phyloP scores from a whole-genome alignment of 2,888 invertebrate species.

The Micoletzkya japonica region DNA sequence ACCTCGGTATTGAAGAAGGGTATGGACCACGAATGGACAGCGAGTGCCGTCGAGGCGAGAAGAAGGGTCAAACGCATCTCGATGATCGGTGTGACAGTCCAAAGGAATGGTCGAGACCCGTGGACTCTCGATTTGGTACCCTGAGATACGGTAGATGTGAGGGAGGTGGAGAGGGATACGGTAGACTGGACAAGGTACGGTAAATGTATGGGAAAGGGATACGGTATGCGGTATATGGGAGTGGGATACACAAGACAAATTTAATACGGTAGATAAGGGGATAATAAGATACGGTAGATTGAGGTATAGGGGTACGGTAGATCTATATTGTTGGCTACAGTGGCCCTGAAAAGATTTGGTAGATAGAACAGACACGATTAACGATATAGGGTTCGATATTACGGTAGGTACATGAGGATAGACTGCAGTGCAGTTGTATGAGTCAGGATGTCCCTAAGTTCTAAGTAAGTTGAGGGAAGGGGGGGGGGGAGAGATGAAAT shows the following conservation, averaged over 20 bases:
- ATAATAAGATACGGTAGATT: not conserved
- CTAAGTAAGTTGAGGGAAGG: no score
- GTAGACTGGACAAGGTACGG: not conserved
- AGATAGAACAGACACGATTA: no score
- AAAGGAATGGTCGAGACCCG: slow-evolving; percentile 1
- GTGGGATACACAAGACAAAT: no score
- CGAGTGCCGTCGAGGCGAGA: not conserved
- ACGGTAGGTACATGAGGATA: not conserved
- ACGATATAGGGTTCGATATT: no score
- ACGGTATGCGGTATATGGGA: not conserved
- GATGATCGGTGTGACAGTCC: not conserved
- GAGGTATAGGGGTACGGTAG: not conserved
- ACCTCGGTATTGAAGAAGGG: slow-evolving; percentile 23
- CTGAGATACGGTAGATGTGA: not conserved
- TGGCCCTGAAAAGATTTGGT: no score
- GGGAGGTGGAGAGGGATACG: not conserved
- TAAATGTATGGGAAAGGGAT: not conserved
- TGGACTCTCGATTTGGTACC: slow-evolving; percentile 18
- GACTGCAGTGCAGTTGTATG: not conserved
- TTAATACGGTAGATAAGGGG: no score
- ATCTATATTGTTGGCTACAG: no score
- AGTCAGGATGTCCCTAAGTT: no score
- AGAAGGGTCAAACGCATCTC: slow-evolving; percentile 15
- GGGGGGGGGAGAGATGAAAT: not conserved
- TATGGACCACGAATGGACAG: slow-evolving; percentile 16